A percentile compares a stretch with the other conserved stretches of the same genome.
Evolutionary conservation across 2,797 vertebrate genomes (phyloP).

Genomic region (Lagodon rhomboides): DNA sequence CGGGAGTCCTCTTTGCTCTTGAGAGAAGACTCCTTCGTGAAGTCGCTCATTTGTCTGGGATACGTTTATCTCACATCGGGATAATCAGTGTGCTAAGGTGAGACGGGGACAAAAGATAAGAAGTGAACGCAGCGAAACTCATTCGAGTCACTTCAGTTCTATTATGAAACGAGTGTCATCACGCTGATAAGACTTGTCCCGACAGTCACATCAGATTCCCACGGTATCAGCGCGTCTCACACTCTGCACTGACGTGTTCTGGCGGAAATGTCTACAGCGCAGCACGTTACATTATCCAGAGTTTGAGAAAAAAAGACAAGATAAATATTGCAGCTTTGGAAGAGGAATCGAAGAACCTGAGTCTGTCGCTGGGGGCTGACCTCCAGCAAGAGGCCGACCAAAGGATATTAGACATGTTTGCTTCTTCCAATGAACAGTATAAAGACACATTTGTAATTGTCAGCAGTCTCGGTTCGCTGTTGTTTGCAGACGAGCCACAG

Average conservation of each 20-base stretch:
- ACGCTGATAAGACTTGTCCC: constrained; percentile 20
- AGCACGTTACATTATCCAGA: constrained; percentile 63
- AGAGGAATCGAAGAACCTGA: constrained; percentile 38
- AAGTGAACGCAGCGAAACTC: neutral
- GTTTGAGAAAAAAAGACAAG: constrained; percentile 18
- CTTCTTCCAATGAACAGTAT: no score
- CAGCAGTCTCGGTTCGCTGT: no score
- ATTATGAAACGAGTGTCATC: constrained; percentile 10
- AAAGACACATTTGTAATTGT: no score
- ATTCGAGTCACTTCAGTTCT: constrained; percentile 8
- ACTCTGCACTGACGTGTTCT: neutral
- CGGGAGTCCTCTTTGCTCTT: neutral
- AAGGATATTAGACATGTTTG: no score
- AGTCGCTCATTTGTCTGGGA: constrained; percentile 17
- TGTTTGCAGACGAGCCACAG: no score
- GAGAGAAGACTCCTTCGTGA: neutral
- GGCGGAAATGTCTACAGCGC: constrained; percentile 2
- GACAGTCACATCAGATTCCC: constrained; percentile 18
- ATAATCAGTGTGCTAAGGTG: constrained; percentile 15
- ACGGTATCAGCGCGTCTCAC: constrained; percentile 9
- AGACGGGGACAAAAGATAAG: constrained; percentile 1
- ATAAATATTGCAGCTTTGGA: constrained; percentile 66
- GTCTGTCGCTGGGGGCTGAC: no score
- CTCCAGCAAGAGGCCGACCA: neutral
- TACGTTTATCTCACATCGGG: constrained; percentile 27